These are phyloP conservation scores for Cetonia aurata DNA, from an alignment of 2,888 invertebrate species.

Conservation along the genomic window DNA sequence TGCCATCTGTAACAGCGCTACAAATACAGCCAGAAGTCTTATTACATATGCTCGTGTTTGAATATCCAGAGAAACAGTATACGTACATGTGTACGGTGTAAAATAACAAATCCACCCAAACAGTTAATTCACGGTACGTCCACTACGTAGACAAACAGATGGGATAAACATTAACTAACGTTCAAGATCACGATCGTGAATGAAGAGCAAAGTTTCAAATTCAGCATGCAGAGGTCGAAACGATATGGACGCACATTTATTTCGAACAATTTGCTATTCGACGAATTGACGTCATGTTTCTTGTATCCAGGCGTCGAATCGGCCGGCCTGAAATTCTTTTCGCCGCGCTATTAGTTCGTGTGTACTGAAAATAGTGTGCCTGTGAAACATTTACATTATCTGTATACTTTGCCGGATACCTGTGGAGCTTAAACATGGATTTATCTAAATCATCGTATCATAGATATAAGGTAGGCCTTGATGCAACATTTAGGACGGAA, in stretches of 20 bases:
- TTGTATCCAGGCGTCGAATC: slow-evolving; percentile 32
- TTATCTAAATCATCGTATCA: slow-evolving; percentile 37
- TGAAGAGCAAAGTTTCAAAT: slow-evolving; percentile 24
- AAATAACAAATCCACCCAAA: slow-evolving; percentile 15
- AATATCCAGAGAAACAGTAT: slow-evolving; percentile 4
- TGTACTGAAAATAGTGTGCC: slow-evolving; percentile 21
- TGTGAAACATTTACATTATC: not conserved
- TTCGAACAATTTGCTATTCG: slow-evolving; percentile 57
- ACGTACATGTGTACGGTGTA: slow-evolving; percentile 4
- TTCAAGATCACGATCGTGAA: slow-evolving; percentile 47
- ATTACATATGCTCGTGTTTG: slow-evolving; percentile 1
- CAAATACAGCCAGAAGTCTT: not conserved
- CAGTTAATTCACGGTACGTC: slow-evolving; percentile 50
- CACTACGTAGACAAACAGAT: slow-evolving; percentile 59
- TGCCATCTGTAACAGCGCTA: slow-evolving; percentile 27
- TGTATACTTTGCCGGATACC: not conserved
- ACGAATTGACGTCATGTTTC: slow-evolving; percentile 58
- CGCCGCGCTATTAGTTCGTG: slow-evolving; percentile 17
- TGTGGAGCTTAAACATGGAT: slow-evolving; percentile 35
- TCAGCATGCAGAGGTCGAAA: slow-evolving; percentile 51
- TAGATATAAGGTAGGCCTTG: slow-evolving; percentile 39
- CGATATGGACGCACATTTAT: slow-evolving; percentile 54
- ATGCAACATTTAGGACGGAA: not conserved
- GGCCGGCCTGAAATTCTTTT: slow-evolving; percentile 32
- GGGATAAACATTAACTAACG: slow-evolving; percentile 41